phyloP scores from a whole-genome alignment of 2,113 vertebrate species.

The Syngnathus floridae region DNA sequence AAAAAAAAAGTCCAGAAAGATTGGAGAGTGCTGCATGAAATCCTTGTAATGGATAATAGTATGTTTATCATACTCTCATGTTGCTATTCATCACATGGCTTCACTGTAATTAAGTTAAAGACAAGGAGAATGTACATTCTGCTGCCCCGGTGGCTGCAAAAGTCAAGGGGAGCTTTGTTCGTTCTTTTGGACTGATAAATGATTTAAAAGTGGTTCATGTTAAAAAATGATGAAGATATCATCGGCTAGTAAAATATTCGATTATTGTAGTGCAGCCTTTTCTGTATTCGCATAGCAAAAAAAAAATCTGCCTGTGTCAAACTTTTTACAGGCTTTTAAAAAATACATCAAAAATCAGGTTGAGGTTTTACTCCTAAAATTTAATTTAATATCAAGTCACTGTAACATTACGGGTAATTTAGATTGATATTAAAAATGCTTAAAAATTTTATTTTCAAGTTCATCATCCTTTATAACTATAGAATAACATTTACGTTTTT shows the following conservation, averaged over 20 bases:
- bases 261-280: not conserved
- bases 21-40: conserved; percentile 3
- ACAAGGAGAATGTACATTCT: conserved; percentile 10
- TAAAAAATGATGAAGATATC: too few species aligned
- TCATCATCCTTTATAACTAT: not conserved
- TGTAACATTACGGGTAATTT: too few species aligned
- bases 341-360: too few species aligned
- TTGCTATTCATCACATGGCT: conserved; percentile 19
- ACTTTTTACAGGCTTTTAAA: too few species aligned
- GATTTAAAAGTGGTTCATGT: not conserved
- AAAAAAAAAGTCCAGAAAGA: not conserved
- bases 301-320: too few species aligned
- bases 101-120: conserved; percentile 31
- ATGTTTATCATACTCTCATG: conserved; percentile 29
- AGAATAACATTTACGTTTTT: not conserved
- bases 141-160: not conserved
- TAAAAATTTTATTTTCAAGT: not conserved
- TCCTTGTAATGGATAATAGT: conserved; percentile 30
- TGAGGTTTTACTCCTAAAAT: too few species aligned
- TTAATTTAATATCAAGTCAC: too few species aligned
- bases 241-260: too few species aligned
- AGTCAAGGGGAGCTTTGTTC: not conserved
- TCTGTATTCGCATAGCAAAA: not conserved
- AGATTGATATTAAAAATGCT: too few species aligned
- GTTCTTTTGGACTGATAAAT: not conserved